Base-by-base conservation (phyloP, 2,113 vertebrate species). In the Megaceryle torquata region DNA sequence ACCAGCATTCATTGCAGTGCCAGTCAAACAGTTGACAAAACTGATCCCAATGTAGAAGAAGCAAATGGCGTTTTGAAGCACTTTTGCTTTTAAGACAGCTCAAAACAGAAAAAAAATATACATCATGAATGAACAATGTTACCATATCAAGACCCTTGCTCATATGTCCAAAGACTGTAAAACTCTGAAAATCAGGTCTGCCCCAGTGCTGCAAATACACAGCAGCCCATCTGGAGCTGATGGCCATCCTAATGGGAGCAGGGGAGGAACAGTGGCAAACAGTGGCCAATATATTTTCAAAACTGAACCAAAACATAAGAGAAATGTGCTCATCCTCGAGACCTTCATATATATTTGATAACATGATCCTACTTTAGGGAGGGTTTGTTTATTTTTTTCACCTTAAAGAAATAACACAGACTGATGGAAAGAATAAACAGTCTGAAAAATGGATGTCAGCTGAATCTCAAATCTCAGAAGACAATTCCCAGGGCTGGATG, bases 51-150 rank as follows among this genome's bases (percentile, higher is more conserved):
- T 0, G 18, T 18, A 46, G 0, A 61, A 67, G 76, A 50, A 77
- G 6, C 25, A 74, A 91, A 60, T 19, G 0, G 1, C 31, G 21
- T 74, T 83, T 51, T 1, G 0, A 80, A 46, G 35, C 2, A 0
- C 37, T 94, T 76, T 46, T 63, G 8, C 43, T 88, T 75, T 24
- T 0, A 3, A 24, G 39, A 67, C 64, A 83, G 41, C 59, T 88
- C 25, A 70, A 77, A 57, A 8, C 13, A 63, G 41, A 20, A 64
- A 71, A 60, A 67, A 67, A 60, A 37, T 7, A 7, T 2, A 8
- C 10, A 9, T 6, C 48, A 14, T 6, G 26, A 44, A 22, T 22
- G 28, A 57, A 69, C 0, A 0, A 4, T 0, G 2, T 18, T 11
- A 11, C 3, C 3, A 0, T 20, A 46, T 14, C 24, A 22, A 37